phyloP scores from a whole-genome alignment of 1,140 invertebrate genomes.

The Drosophila elegans region DNA sequence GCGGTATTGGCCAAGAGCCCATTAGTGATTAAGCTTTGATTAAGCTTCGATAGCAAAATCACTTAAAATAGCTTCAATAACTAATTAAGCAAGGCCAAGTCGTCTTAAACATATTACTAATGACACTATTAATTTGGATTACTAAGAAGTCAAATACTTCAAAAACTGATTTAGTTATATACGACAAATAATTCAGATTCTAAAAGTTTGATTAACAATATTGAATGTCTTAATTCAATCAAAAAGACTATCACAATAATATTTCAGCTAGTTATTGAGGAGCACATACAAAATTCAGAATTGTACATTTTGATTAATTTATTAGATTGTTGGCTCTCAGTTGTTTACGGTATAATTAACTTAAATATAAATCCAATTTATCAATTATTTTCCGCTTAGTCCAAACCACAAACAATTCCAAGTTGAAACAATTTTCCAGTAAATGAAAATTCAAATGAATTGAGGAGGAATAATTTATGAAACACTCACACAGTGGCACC shows the following conservation, averaged over 20 bases:
- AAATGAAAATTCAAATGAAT: constrained; percentile 36
- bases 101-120: neutral
- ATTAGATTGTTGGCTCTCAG: no score
- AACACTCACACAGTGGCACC: constrained; percentile 22
- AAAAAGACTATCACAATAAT: no score
- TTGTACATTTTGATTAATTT: no score
- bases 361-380: neutral
- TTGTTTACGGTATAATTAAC: no score
- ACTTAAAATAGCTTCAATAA: neutral
- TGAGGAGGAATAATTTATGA: constrained; percentile 30
- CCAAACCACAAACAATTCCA: constrained; percentile 8
- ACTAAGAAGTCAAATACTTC: no score
- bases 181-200: no score
- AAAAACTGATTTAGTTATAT: neutral
- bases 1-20: constrained; percentile 9
- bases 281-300: no score
- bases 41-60: no score
- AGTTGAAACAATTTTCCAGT: constrained; percentile 24
- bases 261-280: no score
- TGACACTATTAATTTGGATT: neutral
- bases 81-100: neutral
- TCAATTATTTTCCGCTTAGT: neutral
- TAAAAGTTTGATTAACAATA: no score
- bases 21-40: neutral
- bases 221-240: no score